These are phyloP conservation scores for Palythoa caribaeorum DNA, from an alignment of 92 coral and sea anemone genomes.

Conservation along the genomic window DNA sequence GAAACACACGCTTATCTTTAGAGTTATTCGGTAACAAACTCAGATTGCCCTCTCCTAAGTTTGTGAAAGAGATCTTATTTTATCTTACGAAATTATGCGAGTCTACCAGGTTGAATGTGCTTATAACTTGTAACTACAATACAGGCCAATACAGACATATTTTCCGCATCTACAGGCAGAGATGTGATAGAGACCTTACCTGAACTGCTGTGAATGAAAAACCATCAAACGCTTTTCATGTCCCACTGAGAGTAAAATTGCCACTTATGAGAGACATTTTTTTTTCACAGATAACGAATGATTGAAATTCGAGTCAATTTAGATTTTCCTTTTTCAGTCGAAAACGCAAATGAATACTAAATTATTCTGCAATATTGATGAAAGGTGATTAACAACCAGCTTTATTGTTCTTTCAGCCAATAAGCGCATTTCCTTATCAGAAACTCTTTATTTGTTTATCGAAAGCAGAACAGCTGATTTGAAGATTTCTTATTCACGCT, in stretches of 20 bases:
- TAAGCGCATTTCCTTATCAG: neutral
- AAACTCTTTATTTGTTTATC: conserved; percentile 39
- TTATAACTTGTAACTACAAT: neutral
- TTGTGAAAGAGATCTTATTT: neutral
- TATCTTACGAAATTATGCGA: neutral
- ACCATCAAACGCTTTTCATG: neutral
- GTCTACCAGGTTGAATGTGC: conserved; percentile 8
- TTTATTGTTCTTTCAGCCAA: conserved; percentile 34
- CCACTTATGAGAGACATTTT: neutral
- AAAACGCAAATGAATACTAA: conserved; percentile 45
- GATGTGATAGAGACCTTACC: conserved; percentile 15
- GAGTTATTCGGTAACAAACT: neutral
- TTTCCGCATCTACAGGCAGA: conserved; percentile 8
- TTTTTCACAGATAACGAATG: neutral
- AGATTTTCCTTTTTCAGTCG: conserved; percentile 49
- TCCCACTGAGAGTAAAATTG: neutral
- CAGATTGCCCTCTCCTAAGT: neutral
- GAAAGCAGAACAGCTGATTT: conserved; percentile 43
- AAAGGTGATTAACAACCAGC: conserved; percentile 44
- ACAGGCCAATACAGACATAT: neutral
- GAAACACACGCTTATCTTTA: neutral
- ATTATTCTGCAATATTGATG: conserved; percentile 48
- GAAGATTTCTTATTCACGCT: neutral
- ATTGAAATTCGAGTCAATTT: conserved; percentile 3
- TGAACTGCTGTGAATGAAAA: neutral